Conservation (phyloP, 2,113 vertebrate species). For the Microtus richardsoni region DNA sequence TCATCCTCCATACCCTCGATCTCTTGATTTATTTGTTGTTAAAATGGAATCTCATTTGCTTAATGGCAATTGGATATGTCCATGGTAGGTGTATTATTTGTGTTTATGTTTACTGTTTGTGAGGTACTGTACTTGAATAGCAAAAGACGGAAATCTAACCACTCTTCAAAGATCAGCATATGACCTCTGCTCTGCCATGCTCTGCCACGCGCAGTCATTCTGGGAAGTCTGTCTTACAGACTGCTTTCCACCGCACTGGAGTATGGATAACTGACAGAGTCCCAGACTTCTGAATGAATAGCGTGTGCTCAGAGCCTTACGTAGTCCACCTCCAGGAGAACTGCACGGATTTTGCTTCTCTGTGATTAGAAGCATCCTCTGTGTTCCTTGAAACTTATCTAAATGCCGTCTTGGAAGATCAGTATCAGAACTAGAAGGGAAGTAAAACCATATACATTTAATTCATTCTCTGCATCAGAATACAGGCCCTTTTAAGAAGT, state of each 20-base stretch:
- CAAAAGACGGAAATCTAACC: not conserved
- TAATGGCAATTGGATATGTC: not conserved
- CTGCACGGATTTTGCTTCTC: not conserved
- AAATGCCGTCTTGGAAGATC: slow-evolving; percentile 50
- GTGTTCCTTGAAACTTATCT: not conserved
- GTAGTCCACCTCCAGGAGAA: not conserved
- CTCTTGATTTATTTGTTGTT: not conserved
- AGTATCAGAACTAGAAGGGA: not conserved
- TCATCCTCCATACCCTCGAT: not conserved
- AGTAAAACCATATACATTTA: not conserved
- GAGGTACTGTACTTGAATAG: not conserved
- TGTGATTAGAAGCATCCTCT: not conserved
- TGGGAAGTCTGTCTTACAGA: not conserved
- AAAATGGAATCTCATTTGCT: not conserved
- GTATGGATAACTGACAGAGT: slow-evolving; percentile 26
- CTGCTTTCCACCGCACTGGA: not conserved
- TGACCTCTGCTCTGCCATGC: not conserved
- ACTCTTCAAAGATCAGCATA: not conserved
- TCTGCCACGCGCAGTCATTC: too few relatives aligned
- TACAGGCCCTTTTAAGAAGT: slow-evolving; percentile 16
- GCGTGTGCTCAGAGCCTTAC: slow-evolving; percentile 29
- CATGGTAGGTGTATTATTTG: not conserved
- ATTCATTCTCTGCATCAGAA: slow-evolving; percentile 16
- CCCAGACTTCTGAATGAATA: slow-evolving; percentile 16
- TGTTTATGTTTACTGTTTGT: slow-evolving; percentile 10